Evolutionary conservation across 2,888 invertebrate species (phyloP), one percentile per base, ranked within the genome.

Genomic region (Cantharis lateralis): DNA sequence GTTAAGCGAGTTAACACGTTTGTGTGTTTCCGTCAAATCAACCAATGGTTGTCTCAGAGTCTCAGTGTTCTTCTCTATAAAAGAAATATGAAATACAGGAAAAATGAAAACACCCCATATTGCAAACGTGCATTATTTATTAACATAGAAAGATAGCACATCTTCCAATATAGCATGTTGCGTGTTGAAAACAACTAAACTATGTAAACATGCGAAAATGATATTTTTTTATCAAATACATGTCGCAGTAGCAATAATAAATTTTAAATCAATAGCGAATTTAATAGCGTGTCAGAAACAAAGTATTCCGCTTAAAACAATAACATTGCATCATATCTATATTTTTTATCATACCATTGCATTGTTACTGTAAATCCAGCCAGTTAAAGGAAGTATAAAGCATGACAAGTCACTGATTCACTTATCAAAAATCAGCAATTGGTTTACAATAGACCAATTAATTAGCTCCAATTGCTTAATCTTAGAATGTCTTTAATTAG

Each of bases 381-480:
- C 48, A 0, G 48, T 7, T 48, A 13, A 48, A 7, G 9, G 7
- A 48, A 48, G n/a, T 32, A 32, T 32, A 13, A 13, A n/a, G 76
- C 11, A 71, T 68, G 76, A 76, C 62, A 62, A 28, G 32, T 74
- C 71, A 26, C 72, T 68, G 18, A 68, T 75, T 70, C 24, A 24
- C 28, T 71, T 68, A 74, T 26, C 28, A 68, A 71, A 26, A 75
- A 70, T 70, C 64, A 70, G 18, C 20, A n/a, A 48, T n/a, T 48
- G n/a, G n/a, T 48, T 48, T 48, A 48, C 48, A 48, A 48, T 48
- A n/a, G 48, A 18, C 28, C 13, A 73, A 28, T 11, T 11, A 71
- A 62, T 15, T 5, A 62, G 68, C 15, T 68, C 24, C 24, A n/a
- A 20, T 26, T 61, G 48, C 68, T 48, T 48, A 48, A 32, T 32